These are phyloP conservation scores for Helicoverpa zea DNA, from an alignment of 1,140 invertebrate species.

Conservation along the genomic window DNA sequence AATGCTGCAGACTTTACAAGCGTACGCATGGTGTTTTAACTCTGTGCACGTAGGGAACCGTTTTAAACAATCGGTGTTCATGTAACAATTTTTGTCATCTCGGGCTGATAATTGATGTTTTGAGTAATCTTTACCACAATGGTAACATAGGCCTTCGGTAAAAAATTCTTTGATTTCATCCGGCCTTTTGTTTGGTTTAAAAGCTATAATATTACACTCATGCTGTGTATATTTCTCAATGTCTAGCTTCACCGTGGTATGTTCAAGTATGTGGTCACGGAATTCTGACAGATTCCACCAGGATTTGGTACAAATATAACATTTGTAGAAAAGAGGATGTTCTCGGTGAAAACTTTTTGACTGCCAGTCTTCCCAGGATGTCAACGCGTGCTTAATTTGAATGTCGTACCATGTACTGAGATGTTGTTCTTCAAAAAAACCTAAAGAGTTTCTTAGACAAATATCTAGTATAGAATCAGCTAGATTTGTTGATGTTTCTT, in stretches of 20 bases:
- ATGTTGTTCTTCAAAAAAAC: background rate
- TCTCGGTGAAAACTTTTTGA: background rate
- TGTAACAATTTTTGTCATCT: background rate
- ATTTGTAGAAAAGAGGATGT: slow-evolving; percentile 51
- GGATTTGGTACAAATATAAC: slow-evolving; percentile 32
- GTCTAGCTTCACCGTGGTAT: background rate
- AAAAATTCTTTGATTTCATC: background rate
- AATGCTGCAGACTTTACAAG: background rate
- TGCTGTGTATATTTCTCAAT: slow-evolving; percentile 22
- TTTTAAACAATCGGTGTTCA: background rate
- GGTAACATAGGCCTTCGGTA: slow-evolving; percentile 21
- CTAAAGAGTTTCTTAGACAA: slow-evolving; percentile 6
- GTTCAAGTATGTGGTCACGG: slow-evolving; percentile 49
- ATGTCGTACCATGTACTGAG: background rate
- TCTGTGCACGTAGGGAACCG: background rate
- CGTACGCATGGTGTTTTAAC: background rate
- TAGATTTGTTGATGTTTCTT: too few species aligned
- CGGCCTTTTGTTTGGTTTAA: background rate
- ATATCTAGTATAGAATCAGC: slow-evolving; percentile 1
- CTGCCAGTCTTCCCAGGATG: background rate
- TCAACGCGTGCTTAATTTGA: background rate
- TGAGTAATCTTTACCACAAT: slow-evolving; percentile 31
- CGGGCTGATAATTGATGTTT: background rate
- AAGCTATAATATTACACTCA: slow-evolving; percentile 52
- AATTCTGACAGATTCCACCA: slow-evolving; percentile 43